Percentiles rank a stretch among this genome's conserved stretches.
These are phyloP conservation scores for Mamestra configurata DNA, from an alignment of 1,140 invertebrate species.

Conservation along the genomic window DNA sequence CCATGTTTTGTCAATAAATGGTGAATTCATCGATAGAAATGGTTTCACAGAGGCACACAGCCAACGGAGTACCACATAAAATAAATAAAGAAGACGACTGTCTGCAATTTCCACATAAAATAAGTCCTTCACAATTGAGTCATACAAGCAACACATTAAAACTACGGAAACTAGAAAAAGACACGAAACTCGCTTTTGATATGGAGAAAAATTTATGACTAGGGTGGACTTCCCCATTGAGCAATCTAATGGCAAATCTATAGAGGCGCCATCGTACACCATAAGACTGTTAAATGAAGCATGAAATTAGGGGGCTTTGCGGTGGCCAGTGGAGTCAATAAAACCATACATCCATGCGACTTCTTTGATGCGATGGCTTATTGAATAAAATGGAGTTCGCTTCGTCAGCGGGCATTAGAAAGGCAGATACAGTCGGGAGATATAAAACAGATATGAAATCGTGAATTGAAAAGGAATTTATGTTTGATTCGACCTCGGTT, in stretches of 20 bases:
- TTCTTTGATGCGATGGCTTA: slow-evolving; percentile 39
- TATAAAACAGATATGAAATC: slow-evolving; percentile 39
- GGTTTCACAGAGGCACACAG: background rate
- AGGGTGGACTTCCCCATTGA: slow-evolving; percentile 56
- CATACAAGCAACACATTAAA: slow-evolving; percentile 13
- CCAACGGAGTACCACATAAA: background rate
- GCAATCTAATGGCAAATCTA: slow-evolving; percentile 75
- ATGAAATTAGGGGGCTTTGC: slow-evolving; percentile 73
- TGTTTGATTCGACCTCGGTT: background rate
- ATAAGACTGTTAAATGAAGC: slow-evolving; percentile 75
- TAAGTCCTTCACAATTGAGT: background rate
- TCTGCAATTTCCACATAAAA: background rate
- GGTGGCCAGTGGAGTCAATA: slow-evolving; percentile 55
- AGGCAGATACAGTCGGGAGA: slow-evolving; percentile 21
- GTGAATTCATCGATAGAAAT: too few species aligned
- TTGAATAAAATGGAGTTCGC: slow-evolving; percentile 45
- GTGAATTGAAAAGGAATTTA: slow-evolving; percentile 24
- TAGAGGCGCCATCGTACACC: slow-evolving; percentile 69
- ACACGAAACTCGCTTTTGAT: slow-evolving; percentile 36
- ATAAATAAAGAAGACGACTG: background rate
- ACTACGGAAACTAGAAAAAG: slow-evolving; percentile 35
- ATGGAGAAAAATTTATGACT: slow-evolving; percentile 56
- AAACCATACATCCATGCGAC: slow-evolving; percentile 42
- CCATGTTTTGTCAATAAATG: too few species aligned
- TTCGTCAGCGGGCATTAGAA: slow-evolving; percentile 24